phyloP scores from a whole-genome alignment of 92 coral and sea anemone genomes.

The Hydrozoanthus gracilis region DNA sequence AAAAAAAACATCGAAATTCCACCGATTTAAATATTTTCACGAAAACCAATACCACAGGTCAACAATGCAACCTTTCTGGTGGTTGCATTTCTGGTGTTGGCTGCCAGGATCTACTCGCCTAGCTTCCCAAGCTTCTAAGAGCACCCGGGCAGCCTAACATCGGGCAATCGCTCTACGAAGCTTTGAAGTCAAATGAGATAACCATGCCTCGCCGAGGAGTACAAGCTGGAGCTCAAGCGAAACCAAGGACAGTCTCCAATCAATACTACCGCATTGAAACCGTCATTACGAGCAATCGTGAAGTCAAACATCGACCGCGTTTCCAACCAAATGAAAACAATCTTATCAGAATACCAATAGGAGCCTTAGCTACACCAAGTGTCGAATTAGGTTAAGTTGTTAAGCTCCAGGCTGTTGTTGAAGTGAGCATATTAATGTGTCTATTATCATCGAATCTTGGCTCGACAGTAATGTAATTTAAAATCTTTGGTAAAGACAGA shows the following conservation, averaged over 20 bases:
- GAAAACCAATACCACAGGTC: too few relatives aligned
- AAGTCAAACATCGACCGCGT: constrained; percentile 25
- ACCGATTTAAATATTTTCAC: too few relatives aligned
- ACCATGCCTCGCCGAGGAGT: constrained; percentile 49
- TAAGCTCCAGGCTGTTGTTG: constrained; percentile 41
- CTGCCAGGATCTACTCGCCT: constrained; percentile 47
- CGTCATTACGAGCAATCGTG: constrained; percentile 46
- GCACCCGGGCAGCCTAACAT: constrained; percentile 48
- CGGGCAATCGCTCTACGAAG: constrained; percentile 24
- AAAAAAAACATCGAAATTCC: not conserved
- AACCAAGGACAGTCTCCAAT: constrained; percentile 33
- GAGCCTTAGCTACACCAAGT: constrained; percentile 43
- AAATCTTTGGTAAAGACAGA: constrained; percentile 46
- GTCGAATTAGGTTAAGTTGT: constrained; percentile 42
- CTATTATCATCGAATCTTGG: constrained; percentile 56
- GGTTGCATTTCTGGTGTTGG: too few relatives aligned
- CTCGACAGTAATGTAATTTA: constrained; percentile 28
- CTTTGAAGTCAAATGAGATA: constrained; percentile 39
- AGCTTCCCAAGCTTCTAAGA: constrained; percentile 35
- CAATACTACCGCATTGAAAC: constrained; percentile 45
- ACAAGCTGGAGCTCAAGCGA: constrained; percentile 41
- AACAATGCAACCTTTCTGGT: too few relatives aligned
- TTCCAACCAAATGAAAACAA: constrained; percentile 44
- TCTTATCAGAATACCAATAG: constrained; percentile 46
- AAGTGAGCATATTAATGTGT: constrained; percentile 41